Evolutionary conservation across 2,888 invertebrate genomes (phyloP).

Genomic region (Eristalis arbustorum): DNA sequence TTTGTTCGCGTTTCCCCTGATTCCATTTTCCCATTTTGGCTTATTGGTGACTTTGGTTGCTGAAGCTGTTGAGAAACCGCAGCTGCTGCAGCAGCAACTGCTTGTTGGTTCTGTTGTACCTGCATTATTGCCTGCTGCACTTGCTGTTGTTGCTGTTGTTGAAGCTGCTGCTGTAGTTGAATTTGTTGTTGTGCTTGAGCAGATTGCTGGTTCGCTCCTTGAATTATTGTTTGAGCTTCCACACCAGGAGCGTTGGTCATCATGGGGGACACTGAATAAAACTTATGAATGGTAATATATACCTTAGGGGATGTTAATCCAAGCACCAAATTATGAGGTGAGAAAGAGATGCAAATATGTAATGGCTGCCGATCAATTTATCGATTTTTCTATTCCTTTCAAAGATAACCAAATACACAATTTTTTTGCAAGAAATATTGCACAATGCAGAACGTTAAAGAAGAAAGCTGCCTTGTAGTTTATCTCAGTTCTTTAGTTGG

Average conservation of each 20-base stretch:
- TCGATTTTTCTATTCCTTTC: conserved; percentile 67
- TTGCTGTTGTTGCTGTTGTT: conserved; percentile 78
- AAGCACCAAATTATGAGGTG: conserved; percentile 24
- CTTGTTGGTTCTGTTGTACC: conserved; percentile 78
- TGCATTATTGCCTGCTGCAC: conserved; percentile 79
- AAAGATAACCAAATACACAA: conserved; percentile 61
- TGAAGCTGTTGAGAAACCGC: conserved; percentile 74
- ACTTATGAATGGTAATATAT: background rate
- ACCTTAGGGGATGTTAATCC: conserved; percentile 27
- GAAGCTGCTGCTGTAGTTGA: conserved; percentile 77
- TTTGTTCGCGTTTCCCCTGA: conserved; percentile 98
- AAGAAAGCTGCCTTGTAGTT: background rate
- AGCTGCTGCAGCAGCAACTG: conserved; percentile 74
- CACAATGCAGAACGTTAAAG: conserved; percentile 50
- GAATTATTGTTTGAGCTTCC: conserved; percentile 72
- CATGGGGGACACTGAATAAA: conserved; percentile 71
- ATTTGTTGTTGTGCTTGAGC: conserved; percentile 75
- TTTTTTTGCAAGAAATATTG: conserved; percentile 56
- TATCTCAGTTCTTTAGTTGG: background rate
- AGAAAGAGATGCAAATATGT: conserved; percentile 60
- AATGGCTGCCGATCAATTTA: conserved; percentile 72
- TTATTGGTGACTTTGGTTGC: conserved; percentile 69
- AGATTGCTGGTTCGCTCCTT: conserved; percentile 69
- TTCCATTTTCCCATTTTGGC: conserved; percentile 87
- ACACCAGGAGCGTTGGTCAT: conserved; percentile 78